Conservation (phyloP, 2,888 invertebrate species). For the Drosophila recens region DNA sequence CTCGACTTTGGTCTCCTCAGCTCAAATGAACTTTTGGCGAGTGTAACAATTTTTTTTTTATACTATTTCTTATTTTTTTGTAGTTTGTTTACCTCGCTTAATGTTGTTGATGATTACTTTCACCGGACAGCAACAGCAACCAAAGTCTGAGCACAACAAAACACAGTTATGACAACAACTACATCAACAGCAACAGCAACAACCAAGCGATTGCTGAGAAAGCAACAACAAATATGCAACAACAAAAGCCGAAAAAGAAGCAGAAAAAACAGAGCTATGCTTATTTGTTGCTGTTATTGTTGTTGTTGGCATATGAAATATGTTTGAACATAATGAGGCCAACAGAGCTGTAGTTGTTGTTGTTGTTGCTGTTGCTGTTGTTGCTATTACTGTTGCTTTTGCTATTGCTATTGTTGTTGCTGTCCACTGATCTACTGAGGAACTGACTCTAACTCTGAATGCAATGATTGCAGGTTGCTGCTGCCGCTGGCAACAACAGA, state of each 20-base stretch:
- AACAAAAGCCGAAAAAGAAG: slow-evolving; percentile 15
- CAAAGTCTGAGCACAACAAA: slow-evolving; percentile 65
- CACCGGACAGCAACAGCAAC: slow-evolving; percentile 73
- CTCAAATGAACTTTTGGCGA: slow-evolving; percentile 64
- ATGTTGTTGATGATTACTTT: slow-evolving; percentile 76
- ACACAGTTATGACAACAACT: slow-evolving; percentile 76
- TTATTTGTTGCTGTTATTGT: slow-evolving; percentile 46
- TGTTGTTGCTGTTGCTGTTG: slow-evolving; percentile 36
- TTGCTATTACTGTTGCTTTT: slow-evolving; percentile 42
- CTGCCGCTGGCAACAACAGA: slow-evolving; percentile 23
- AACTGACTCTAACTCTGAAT: slow-evolving; percentile 55
- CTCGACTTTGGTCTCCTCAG: slow-evolving; percentile 34
- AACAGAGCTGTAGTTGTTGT: slow-evolving; percentile 48
- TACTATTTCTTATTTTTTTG: slow-evolving; percentile 45
- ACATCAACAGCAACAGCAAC: slow-evolving; percentile 39
- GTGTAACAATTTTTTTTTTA: slow-evolving; percentile 61
- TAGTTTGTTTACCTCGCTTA: slow-evolving; percentile 69
- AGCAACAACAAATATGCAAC: slow-evolving; percentile 38
- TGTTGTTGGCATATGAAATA: slow-evolving; percentile 73
- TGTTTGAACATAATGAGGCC: slow-evolving; percentile 78
- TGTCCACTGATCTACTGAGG: slow-evolving; percentile 49
- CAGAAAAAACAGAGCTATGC: slow-evolving; percentile 54
- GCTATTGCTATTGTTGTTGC: slow-evolving; percentile 42
- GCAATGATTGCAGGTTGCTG: slow-evolving; percentile 67
- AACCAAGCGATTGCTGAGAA: slow-evolving; percentile 55